Base-by-base conservation (phyloP, 2,113 vertebrate genomes). In the Perognathus longimembris region DNA sequence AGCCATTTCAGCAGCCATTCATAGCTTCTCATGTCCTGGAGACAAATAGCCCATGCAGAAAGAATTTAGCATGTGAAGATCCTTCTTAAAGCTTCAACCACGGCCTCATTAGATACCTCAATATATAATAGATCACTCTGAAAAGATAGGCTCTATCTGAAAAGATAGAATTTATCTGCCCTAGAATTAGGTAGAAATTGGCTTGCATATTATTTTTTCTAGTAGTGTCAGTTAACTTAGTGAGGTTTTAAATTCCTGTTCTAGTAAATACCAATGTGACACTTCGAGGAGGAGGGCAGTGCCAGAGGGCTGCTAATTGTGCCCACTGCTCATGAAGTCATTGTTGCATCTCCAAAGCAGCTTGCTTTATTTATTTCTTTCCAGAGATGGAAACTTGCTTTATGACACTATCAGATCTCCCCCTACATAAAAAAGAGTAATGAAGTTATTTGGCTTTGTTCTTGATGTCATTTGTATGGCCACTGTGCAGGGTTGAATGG, bases 391-490 rank as follows among this genome's bases (percentile, higher is more conserved):
- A 73, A 87, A 82, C 69, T 88, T 89, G 67, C 83, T 96, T 77
- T 87, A 32, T 38, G 70, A 70, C 75, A 76, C 78, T 94, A 87
- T 80, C 75, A 75, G 82, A 93, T 67, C 59, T 91, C 45, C 84
- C n/a, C 80, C 80, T 63, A 30, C 74, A 77, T 97, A 64, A 85
- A 36, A 82, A 69, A 82, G 54, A 85, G 89, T 95, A 80, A 81
- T 94, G 76, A 87, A 95, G 84, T 93, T 40, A 86, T 94, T 85
- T 94, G 92, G 50, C 93, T 80, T 57, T 34, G 30, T 87, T 88
- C 87, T 26, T 79, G 86, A 92, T 91, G 40, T 57, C 95, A 15
- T 84, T 93, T 96, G 73, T 93, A 92, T 93, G 92, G 75, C 90
- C 66, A 77, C 54, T 66, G 24, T 81, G 71, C 38, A 63, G 67